Conservation (phyloP, 1,140 invertebrate species). For the Eubasilissa regina region DNA sequence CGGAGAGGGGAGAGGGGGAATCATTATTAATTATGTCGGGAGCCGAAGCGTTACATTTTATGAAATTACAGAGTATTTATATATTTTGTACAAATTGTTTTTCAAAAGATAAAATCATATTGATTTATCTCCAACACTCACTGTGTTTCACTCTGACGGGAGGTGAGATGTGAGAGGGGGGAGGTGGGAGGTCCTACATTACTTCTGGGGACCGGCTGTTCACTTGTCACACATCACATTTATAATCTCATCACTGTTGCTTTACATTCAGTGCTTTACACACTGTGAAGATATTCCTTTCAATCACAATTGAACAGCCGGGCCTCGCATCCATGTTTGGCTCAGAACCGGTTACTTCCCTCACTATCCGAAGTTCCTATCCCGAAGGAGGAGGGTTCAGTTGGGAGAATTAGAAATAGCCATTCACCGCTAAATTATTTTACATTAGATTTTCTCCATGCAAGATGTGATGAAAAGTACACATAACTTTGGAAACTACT, state of each 20-base stretch:
- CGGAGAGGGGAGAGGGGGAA: conserved; percentile 57
- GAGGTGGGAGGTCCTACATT: conserved; percentile 44
- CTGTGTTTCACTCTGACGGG: conserved; percentile 58
- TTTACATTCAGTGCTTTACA: too few species aligned
- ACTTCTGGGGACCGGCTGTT: conserved; percentile 2
- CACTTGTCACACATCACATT: background rate
- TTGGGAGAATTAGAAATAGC: background rate
- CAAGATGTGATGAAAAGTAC: conserved; percentile 24
- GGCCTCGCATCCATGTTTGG: background rate
- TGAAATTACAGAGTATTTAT: conserved; percentile 74
- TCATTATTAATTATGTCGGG: conserved; percentile 70
- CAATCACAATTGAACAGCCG: too few species aligned
- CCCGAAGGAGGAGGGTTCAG: conserved; percentile 34
- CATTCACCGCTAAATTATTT: too few species aligned
- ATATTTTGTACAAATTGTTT: conserved; percentile 74
- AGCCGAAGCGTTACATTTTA: conserved; percentile 72
- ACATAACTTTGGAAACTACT: conserved; percentile 35
- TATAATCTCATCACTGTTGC: background rate
- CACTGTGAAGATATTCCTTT: background rate
- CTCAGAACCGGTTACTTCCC: conserved; percentile 6
- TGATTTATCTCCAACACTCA: conserved; percentile 59
- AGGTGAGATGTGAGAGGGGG: conserved; percentile 53
- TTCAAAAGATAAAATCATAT: conserved; percentile 73
- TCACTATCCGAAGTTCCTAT: conserved; percentile 30
- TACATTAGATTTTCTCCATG: background rate